Conservation (phyloP, 2,888 invertebrate species). For the Acronicta psi region DNA sequence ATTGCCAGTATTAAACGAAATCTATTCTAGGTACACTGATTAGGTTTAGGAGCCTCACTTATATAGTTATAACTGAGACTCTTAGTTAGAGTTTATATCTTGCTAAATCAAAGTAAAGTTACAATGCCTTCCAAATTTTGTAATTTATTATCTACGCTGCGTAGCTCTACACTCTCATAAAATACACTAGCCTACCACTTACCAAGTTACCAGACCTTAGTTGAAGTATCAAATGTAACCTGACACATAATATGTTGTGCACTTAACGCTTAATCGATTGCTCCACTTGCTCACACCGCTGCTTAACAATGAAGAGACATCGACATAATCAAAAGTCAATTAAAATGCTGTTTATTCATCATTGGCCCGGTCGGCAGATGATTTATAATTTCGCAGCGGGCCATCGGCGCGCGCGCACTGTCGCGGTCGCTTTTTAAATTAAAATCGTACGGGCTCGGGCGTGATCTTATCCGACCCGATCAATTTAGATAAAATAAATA, state of each 20-base stretch:
- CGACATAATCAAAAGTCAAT: constrained; percentile 85
- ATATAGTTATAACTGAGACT: too few species aligned
- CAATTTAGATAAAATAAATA: constrained; percentile 90
- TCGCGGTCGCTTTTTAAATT: constrained; percentile 86
- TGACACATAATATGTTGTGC: constrained; percentile 31
- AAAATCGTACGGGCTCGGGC: constrained; percentile 83
- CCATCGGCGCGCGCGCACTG: constrained; percentile 78
- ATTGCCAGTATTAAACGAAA: constrained; percentile 4
- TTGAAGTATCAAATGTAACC: constrained; percentile 24
- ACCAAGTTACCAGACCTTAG: neutral
- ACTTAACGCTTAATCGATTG: constrained; percentile 66
- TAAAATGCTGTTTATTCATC: constrained; percentile 86
- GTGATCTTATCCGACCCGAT: constrained; percentile 88
- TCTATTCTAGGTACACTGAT: too few species aligned
- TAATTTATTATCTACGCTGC: too few species aligned
- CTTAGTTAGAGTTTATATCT: too few species aligned
- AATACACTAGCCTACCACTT: too few species aligned
- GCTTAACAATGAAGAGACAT: constrained; percentile 80
- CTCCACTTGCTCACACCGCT: constrained; percentile 65
- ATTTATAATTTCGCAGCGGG: constrained; percentile 89
- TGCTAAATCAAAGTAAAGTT: too few species aligned
- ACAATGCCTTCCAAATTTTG: too few species aligned
- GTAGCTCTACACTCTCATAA: too few species aligned
- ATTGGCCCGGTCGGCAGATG: constrained; percentile 71
- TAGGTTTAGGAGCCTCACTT: too few species aligned